Evolutionary conservation across 1,140 invertebrate genomes (phyloP).

Genomic region (Maniola jurtina): DNA sequence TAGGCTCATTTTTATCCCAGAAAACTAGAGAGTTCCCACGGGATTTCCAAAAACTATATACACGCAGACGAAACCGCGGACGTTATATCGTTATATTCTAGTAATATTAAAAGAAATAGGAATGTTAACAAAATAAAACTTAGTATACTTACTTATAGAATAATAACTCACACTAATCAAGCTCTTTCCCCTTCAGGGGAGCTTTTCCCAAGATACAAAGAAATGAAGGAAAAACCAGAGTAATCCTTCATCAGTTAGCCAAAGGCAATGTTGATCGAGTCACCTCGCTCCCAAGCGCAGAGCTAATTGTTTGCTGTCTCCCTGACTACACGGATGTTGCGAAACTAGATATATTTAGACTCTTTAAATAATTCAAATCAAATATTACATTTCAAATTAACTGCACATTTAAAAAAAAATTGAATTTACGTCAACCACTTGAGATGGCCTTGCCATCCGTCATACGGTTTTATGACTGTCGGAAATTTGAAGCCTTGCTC

Average conservation of each 20-base stretch:
- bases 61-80: too few species aligned
- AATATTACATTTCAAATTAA: neutral
- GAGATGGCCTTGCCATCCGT: too few species aligned
- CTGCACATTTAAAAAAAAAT: too few species aligned
- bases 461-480: too few species aligned
- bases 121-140: neutral
- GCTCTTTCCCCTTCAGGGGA: neutral
- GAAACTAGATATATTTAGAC: slow-evolving; percentile 11
- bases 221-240: slow-evolving; percentile 11
- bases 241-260: slow-evolving; percentile 39
- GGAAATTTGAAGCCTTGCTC: too few species aligned
- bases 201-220: slow-evolving; percentile 9
- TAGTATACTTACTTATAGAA: neutral
- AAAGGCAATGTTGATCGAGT: slow-evolving; percentile 49
- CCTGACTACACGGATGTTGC: slow-evolving; percentile 20
- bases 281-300: slow-evolving; percentile 35
- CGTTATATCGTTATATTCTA: too few species aligned
- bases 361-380: neutral
- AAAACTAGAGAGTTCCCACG: too few species aligned
- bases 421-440: too few species aligned
- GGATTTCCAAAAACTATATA: too few species aligned
- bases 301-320: slow-evolving; percentile 44
- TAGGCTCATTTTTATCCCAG: too few species aligned
- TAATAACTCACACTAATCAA: slow-evolving; percentile 1
- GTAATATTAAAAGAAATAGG: too few species aligned